Conservation (phyloP, 2,888 invertebrate species). For the Selenia dentaria region DNA sequence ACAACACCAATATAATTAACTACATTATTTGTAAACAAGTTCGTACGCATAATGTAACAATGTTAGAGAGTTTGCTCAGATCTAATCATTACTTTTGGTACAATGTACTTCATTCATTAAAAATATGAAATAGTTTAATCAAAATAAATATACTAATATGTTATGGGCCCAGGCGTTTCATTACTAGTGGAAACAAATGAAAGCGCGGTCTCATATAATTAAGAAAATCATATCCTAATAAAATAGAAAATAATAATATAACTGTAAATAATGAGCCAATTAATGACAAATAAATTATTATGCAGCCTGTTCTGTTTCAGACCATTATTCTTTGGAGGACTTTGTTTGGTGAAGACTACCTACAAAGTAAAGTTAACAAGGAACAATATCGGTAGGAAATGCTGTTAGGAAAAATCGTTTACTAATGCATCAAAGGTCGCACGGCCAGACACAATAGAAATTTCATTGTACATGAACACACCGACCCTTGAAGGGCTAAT, state of each 20-base stretch:
- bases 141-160: not conserved
- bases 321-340: constrained; percentile 15
- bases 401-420: too few relatives aligned
- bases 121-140: not conserved
- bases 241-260: too few relatives aligned
- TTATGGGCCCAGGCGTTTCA: not conserved
- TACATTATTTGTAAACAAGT: constrained; percentile 4
- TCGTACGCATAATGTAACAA: constrained; percentile 13
- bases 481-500: too few relatives aligned
- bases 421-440: too few relatives aligned
- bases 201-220: not conserved
- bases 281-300: constrained; percentile 12
- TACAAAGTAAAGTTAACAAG: too few relatives aligned
- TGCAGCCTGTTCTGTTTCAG: constrained; percentile 6
- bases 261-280: not conserved
- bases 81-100: constrained; percentile 23
- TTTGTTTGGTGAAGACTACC: constrained; percentile 1
- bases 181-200: not conserved
- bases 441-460: too few relatives aligned
- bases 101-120: not conserved
- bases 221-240: too few relatives aligned
- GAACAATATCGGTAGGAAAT: too few relatives aligned
- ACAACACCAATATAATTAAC: not conserved
- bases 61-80: constrained; percentile 31
- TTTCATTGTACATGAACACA: too few relatives aligned